Evolutionary conservation across 2,888 invertebrate species (phyloP).

Genomic region (Sesamia inferens): DNA sequence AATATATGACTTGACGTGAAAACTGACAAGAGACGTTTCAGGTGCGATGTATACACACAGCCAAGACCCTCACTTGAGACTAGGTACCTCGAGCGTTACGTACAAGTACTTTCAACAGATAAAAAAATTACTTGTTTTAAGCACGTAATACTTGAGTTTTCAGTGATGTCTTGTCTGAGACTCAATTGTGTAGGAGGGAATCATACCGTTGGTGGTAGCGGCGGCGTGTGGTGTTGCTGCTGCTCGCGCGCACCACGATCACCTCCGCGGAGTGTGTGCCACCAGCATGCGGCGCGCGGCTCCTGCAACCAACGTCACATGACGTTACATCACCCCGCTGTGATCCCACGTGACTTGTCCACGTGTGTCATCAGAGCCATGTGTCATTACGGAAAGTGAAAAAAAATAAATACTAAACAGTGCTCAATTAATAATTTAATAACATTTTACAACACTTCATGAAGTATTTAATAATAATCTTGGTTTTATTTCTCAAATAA

Average conservation of each 20-base stretch:
- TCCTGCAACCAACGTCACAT: constrained; percentile 14
- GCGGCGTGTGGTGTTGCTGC: constrained; percentile 3
- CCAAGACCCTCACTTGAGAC: neutral
- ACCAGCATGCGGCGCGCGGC: constrained; percentile 2
- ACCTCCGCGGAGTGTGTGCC: neutral
- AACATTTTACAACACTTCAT: too few relatives aligned
- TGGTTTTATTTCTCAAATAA: too few relatives aligned
- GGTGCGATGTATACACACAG: neutral
- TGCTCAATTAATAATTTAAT: too few relatives aligned
- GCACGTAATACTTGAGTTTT: constrained; percentile 1
- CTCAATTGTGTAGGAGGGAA: too few relatives aligned
- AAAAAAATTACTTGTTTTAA: neutral
- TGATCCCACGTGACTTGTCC: neutral
- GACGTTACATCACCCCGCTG: neutral
- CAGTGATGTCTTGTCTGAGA: neutral
- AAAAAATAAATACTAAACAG: too few relatives aligned
- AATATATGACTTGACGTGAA: neutral
- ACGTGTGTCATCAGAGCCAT: neutral
- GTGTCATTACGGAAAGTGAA: neutral
- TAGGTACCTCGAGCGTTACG: too few relatives aligned
- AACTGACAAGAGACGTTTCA: neutral
- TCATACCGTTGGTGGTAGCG: neutral
- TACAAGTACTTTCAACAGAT: neutral
- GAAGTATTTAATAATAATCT: too few relatives aligned
- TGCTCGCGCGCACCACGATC: neutral